Base-by-base conservation (phyloP, 2,113 vertebrate species). In the Maylandia zebra region DNA sequence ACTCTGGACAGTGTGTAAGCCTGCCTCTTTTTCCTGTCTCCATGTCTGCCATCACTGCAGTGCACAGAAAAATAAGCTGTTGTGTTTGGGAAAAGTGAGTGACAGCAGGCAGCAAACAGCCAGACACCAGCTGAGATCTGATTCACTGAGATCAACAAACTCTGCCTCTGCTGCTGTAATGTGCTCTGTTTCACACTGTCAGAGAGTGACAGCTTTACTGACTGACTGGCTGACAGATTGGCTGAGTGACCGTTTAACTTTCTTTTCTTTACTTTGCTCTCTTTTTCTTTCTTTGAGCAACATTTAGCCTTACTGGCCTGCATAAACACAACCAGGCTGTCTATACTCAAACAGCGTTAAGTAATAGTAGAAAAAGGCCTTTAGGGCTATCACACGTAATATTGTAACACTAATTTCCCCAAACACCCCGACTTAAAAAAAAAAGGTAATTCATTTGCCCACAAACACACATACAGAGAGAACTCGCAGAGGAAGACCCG, bases 321-420 rank as follows among this genome's bases (percentile, higher is more conserved):
- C 24, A 17, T 78, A 69, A 56, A 82, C 24, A 8, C 41, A 32
- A 13, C 13, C 59, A 50, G 79, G 56, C 45, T 57, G 50, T 24
- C 85, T 85, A 7, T 83, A 9, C 59, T 57, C 34, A 7, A 91
- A 82, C 82, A 87, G 30, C 81, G 36, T 93, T 92, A 91, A 93
- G 85, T 92, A 93, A 92, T 92, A 90, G 91, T 76, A 84, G 81
- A 88, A 91, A 82, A 82, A 81, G 85, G 88, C 89, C 92, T 93
- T 89, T 7, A 78, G 90, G 90, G 86, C 86, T 86, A 90, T 89
- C 80, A 80, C 79, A 89, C 53, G 85, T 94, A 52, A 93, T 92
- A 90, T 90, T 90, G 88, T 80, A 83, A 74, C 82, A 89, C 69
- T 92, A 86, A 94, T 95, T 93, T 94, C 92, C 91, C 93, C 89